Base-by-base conservation (phyloP, 2,888 invertebrate genomes). In the Tachina fera region DNA sequence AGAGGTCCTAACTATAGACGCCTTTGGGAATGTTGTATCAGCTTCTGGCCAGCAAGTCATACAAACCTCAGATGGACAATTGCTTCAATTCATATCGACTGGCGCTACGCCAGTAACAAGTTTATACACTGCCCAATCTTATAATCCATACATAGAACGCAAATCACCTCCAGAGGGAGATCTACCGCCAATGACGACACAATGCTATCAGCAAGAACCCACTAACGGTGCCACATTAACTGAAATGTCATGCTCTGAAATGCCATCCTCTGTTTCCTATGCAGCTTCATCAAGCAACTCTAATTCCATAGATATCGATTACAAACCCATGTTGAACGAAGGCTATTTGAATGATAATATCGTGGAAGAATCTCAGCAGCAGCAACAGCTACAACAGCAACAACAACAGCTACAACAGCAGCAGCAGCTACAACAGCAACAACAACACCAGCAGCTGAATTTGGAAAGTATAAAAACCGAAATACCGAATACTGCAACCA, bases 41-140 rank as follows among this genome's bases (percentile, higher is more conserved):
- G 10, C 78, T 8, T 41, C 49, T 2, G 45, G 14, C 0, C 78
- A 83, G 91, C 89, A 92, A 41, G 84, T 88, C 84, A 82, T 89
- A 53, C 75, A 83, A 13, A 92, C 89, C 91, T 87, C 88, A 39
- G 90, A 91, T 53, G 92, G 90, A 0, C 91, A 91, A 58, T 87
- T 91, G 13, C 65, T 92, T n/a, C 91, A 92, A 56, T 81, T 92
- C 10, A 88, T 91, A 82, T 88, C 95, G 89, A 92, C 96, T 92
- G 93, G 95, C 89, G 95, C 95, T 39, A 10, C 83, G 3, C 16
- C 19, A 13, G n/a, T 67, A 4, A 67, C 78, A 0, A 49, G 61
- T 9, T 14, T 81, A 1, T 74, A 77, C 14, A 10, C 89, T 0
- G n/a, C 53, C 2, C 47, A 67, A 3, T n/a, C 51, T 4, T 91